Evolutionary conservation across 2,797 vertebrate species (phyloP), one percentile per base, ranked within the genome.

Genomic region (Danionella dracula): DNA sequence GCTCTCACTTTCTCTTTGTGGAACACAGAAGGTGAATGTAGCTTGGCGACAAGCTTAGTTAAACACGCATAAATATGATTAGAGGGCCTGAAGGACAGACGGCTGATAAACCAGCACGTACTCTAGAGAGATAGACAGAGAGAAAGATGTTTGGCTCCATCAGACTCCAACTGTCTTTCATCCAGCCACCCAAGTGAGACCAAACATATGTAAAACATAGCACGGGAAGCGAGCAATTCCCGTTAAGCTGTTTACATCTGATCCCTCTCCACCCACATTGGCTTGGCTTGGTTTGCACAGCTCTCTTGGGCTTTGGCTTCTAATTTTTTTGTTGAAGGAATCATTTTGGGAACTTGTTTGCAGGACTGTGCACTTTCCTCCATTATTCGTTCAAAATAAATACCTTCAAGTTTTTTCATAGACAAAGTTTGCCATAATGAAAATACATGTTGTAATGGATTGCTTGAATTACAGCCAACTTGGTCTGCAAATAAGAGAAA

Each of bases 201-300:
- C 71, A 82, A 27, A 81, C 79, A 84, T 81, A 82, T 86, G 85
- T 82, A 81, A 76, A 79, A 81, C 83, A 82, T 83, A 67, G 40
- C 32, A 1, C 54, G 15, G 60, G 1, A 54, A 71, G 45, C 44
- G 23, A 66, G 53, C 64, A 57, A 34, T 41, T 13, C 1, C 32
- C 44, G 42, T 40, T 56, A 49, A 57, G 44, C 64, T 57, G 44
- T 66, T 66, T 66, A 66, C 34, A 66, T 66, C 53, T 49, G 51
- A 66, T 57, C 64, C 64, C 23, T 57, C 12, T 57, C 23, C 53
- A 46, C 64, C 64, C 64, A 66, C 64, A 53, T 57, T 16, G 19
- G 17, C 64, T 49, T 48, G 34, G 44, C 53, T 66, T 41, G 53
- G 53, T 27, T 27, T 27, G 23, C 6, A 42, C 44, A 4, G 21